Evolutionary conservation across 2,888 invertebrate genomes (phyloP), one percentile per base, ranked within the genome.

Genomic region (Sesia bembeciformis): DNA sequence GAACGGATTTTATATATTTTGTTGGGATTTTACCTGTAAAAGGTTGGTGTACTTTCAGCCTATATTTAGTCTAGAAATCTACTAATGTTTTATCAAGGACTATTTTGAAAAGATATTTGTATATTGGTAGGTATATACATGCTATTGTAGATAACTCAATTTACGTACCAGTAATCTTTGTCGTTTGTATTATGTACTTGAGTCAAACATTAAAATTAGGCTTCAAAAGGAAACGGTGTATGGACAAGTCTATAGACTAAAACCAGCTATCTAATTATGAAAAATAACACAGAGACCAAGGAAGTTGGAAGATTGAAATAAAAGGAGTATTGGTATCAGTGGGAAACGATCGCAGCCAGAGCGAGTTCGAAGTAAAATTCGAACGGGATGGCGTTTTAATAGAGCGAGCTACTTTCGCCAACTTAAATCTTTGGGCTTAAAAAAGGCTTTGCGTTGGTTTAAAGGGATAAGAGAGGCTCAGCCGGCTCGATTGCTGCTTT

Each of bases 361-460:
- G 62, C 60, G 62, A 62, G 58, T 69, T 67, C 62, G 57, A 69
- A 74, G 70, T 73, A 69, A 73, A 76, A 75, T 73, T 76, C 76
- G 74, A 76, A 77, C 74, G 72, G 77, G 78, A 86, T 84, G 76
- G 78, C 75, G 77, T 85, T 86, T 86, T 87, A 86, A 87, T 87
- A 86, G 84, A 88, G 84, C 81, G 74, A 71, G 78, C 78, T 81
- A 85, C 84, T 88, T 87, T 86, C 83, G 76, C 84, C 82, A 88
- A 87, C 87, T 88, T 87, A 85, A 88, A 88, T 83, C 87, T 87
- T 84, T 80, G 70, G 84, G 87, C 87, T 87, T 87, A 86, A 87
- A 86, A 87, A 87, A 87, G 86, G 87, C 88, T 88, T 86, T 85
- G 72, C 78, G 78, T 84, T 72, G 88, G 87, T 88, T 88, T 87